Evolutionary conservation across 2,888 invertebrate genomes (phyloP).

Genomic region (Eristalis intricaria): DNA sequence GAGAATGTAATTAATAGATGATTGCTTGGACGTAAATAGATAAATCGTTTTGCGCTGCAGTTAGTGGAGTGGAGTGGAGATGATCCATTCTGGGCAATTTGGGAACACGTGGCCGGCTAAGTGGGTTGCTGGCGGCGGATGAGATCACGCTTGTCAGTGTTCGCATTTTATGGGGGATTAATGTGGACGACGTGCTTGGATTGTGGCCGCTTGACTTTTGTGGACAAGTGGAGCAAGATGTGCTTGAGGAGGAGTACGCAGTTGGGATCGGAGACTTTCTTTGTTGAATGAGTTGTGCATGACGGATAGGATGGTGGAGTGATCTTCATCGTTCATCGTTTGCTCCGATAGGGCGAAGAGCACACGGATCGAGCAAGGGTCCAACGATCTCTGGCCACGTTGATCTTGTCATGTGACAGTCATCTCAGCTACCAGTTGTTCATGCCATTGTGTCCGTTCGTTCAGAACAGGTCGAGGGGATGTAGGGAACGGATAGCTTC

Average conservation of each 20-base stretch:
- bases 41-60: background rate
- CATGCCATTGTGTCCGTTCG: no score
- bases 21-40: conserved; percentile 11
- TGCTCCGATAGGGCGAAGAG: no score
- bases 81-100: background rate
- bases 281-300: background rate
- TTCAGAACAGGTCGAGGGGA: no score
- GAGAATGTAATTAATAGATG: conserved; percentile 6
- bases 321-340: no score
- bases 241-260: background rate
- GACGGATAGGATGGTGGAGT: background rate
- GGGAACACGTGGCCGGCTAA: background rate
- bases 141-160: background rate
- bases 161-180: background rate
- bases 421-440: no score
- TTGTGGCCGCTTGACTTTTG: background rate
- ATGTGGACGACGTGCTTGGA: background rate
- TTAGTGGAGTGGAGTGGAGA: background rate
- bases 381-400: no score
- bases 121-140: background rate
- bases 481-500: no score
- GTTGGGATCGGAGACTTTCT: background rate
- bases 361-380: no score
- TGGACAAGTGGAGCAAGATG: background rate
- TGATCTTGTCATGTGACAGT: no score